A percentile compares a stretch with the other conserved stretches of the same genome.
phyloP scores from a whole-genome alignment of 2,113 vertebrate genomes.

The Deroptyus accipitrinus region DNA sequence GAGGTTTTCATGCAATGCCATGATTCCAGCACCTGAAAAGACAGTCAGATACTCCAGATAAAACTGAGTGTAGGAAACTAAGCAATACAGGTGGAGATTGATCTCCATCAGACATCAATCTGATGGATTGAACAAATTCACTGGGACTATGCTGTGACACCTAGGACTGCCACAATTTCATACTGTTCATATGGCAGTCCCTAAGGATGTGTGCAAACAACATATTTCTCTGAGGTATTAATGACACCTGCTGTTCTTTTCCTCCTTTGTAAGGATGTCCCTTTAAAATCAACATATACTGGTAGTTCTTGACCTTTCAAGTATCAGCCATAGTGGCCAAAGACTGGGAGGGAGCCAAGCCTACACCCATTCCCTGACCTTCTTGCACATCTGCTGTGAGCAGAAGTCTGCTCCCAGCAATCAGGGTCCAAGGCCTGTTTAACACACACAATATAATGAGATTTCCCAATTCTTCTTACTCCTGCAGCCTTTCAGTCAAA shows the following conservation, averaged over 20 bases:
- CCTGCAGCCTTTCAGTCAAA: background rate
- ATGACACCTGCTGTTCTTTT: background rate
- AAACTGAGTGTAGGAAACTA: background rate
- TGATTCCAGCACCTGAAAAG: background rate
- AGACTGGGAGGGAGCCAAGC: background rate
- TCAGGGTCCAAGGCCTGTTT: background rate
- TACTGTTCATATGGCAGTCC: background rate
- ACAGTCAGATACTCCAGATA: background rate
- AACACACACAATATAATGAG: background rate
- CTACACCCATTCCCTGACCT: background rate
- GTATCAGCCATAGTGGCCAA: background rate
- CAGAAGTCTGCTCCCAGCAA: background rate
- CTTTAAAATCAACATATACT: background rate
- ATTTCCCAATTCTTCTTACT: background rate
- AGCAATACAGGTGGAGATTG: background rate
- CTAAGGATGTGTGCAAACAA: background rate
- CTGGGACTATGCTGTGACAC: background rate
- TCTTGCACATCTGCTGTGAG: background rate
- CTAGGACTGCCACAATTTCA: fast-evolving
- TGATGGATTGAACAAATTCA: background rate
- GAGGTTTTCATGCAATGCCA: background rate
- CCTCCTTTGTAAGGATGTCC: background rate
- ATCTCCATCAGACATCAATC: background rate
- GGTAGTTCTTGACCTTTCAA: background rate
- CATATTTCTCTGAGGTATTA: background rate